Base-by-base conservation (phyloP, 2,113 vertebrate genomes). In the Glaucomys volans region DNA sequence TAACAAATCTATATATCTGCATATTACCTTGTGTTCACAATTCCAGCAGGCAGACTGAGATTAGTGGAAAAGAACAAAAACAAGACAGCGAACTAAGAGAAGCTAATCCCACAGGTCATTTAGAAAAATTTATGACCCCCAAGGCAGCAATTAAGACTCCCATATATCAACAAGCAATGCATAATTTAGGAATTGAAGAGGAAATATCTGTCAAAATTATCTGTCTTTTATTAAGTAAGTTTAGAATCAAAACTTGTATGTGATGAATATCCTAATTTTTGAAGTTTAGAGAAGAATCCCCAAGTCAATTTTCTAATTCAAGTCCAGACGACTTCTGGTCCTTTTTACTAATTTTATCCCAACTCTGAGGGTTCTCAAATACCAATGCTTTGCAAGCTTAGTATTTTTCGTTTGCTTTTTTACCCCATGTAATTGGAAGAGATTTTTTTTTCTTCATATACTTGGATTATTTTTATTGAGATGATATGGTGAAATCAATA, bases 171-270 rank as follows among this genome's bases (percentile, higher is more conserved):
- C 8, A n/a, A 64, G 8, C 42, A 72, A 79, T 64, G 64, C 32
- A 94, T 86, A 59, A 86, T 28, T 79, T 52, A 71, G 28, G 20
- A 44, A 90, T 92, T 92, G 72, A 57, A 86, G 62, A 92, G 18
- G 17, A 87, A 88, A 37, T 71, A 35, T 62, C 59, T 72, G 66
- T 57, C n/a, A 83, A 82, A 83, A 64, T 40, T 71, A n/a, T n/a
- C 18, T 84, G 32, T 47, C 54, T 91, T 91, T 69, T 71, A 47
- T 81, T 26, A 79, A 74, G 32, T 42, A 59, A 40, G 12, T 30
- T 12, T 47, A 12, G 8, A 67, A 74, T n/a, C n/a, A 90, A 50
- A 87, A 24, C 87, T 54, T 37, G 3, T 22, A 85, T 42, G 57
- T 47, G 18, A 26, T 83, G 6, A 84, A 24, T 83, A 37, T 52